A percentile compares a stretch with the other conserved stretches of the same genome.
Conservation (phyloP, 2,888 invertebrate species). For the Scaptomyza reducta region DNA sequence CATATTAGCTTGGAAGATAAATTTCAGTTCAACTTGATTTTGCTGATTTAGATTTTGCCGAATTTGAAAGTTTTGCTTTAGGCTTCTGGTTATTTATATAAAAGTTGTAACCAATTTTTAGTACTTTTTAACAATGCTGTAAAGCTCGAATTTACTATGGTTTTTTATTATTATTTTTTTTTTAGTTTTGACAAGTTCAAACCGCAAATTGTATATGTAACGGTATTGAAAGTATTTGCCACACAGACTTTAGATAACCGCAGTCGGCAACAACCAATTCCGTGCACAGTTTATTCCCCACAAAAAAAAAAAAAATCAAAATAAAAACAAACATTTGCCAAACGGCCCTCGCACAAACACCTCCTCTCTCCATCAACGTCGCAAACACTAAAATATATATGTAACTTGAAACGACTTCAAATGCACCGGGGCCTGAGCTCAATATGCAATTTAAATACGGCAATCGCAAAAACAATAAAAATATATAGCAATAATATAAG, state of each 20-base stretch:
- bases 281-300: conserved; percentile 31
- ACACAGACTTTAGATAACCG: conserved; percentile 53
- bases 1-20: not conserved
- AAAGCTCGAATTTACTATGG: not conserved
- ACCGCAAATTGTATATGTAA: conserved; percentile 51
- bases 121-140: not conserved
- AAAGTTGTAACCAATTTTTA: not conserved
- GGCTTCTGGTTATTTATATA: too few relatives aligned
- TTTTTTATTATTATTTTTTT: not conserved
- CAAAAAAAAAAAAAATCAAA: conserved; percentile 15
- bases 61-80: not conserved
- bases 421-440: conserved; percentile 36
- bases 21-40: not conserved
- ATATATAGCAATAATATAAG: not conserved
- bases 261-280: conserved; percentile 48
- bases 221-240: conserved; percentile 44
- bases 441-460: conserved; percentile 20
- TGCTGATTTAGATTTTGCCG: not conserved
- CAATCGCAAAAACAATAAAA: not conserved
- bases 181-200: not conserved
- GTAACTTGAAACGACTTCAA: conserved; percentile 72
- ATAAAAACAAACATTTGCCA: conserved; percentile 20
- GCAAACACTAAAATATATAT: conserved; percentile 23
- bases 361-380: not conserved
- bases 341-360: not conserved